A percentile compares a stretch with the other conserved stretches of the same genome.
phyloP scores from a whole-genome alignment of 2,113 vertebrate species.

The Pelecanoides urinatrix region DNA sequence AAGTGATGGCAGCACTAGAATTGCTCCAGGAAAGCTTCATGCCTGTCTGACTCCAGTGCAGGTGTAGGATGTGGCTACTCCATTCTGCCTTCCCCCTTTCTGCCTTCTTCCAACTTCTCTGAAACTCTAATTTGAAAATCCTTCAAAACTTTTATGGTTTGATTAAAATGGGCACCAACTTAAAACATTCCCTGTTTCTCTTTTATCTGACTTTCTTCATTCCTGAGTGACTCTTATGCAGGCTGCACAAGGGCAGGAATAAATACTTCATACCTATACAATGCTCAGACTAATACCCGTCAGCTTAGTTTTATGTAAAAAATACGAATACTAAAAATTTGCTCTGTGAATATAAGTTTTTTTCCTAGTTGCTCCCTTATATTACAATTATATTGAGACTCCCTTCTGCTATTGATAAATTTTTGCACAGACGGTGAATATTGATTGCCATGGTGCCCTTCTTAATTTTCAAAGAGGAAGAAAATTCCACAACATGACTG shows the following conservation, averaged over 20 bases:
- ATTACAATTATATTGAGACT: not conserved
- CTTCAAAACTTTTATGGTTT: not conserved
- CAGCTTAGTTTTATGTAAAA: not conserved
- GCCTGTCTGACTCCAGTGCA: not conserved
- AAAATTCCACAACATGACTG: not conserved
- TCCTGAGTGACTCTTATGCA: not conserved
- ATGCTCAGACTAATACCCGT: not conserved
- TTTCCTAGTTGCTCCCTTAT: not conserved
- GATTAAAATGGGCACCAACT: not conserved
- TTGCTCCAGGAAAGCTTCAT: not conserved
- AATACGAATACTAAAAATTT: not conserved
- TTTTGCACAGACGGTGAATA: not conserved
- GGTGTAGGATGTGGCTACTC: not conserved
- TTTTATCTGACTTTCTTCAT: not conserved
- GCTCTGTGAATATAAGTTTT: not conserved
- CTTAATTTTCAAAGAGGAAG: not conserved
- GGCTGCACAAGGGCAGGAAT: not conserved
- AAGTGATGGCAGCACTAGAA: not conserved
- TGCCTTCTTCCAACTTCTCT: not conserved
- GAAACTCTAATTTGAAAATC: not conserved
- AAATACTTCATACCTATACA: not conserved
- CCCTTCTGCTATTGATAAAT: not conserved
- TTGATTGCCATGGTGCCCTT: not conserved
- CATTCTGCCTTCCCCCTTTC: not conserved
- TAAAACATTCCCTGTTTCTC: not conserved